Evolutionary conservation across 2,797 vertebrate genomes (phyloP), one percentile per base, ranked within the genome.

Genomic region (Lagorchestes hirsutus): DNA sequence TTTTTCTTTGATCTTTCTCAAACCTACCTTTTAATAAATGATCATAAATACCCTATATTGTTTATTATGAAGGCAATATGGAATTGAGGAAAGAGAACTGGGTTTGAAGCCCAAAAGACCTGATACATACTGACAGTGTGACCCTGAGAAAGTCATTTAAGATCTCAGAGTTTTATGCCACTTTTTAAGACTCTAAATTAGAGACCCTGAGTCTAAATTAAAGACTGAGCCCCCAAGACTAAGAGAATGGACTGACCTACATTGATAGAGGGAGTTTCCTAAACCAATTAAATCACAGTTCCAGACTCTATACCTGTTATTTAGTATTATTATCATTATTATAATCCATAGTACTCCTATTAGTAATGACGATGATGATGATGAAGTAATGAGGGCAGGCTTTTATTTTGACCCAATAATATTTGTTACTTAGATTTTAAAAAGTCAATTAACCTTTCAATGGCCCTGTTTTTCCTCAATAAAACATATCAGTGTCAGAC

Each of bases 401-500:
- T 92, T 95, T 4, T 93, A 46, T 8, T 55, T 90, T 95, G 29
- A 24, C 55, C 54, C 82, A 91, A 22, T 67, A 54, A 92, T 34
- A 54, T 29, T 50, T 40, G 10, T n/a, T 29, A 54, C 50, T 90
- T 90, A 28, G 90, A 90, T 57, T 28, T 95, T 90, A 67, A 18
- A 34, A 55, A 91, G 40, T 95, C n/a, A 57, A 14, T 29, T 93
- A 96, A 90, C 34, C 24, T 27, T 92, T 40, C 3, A 87, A 3
- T 54, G 92, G 9, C 56, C 29, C 50, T 82, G n/a, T 91, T 96
- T 93, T 93, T 93, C n/a, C 40, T 10, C 62, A 90, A 91, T 55
- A 95, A 11, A 29, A 11, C 10, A 92, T 31, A 22, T 93, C 90
- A 90, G 93, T 34, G 93, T 22, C 4, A 22, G 50, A 59, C 50